Base-by-base conservation (phyloP, 2,797 vertebrate species). In the Lophius americanus region DNA sequence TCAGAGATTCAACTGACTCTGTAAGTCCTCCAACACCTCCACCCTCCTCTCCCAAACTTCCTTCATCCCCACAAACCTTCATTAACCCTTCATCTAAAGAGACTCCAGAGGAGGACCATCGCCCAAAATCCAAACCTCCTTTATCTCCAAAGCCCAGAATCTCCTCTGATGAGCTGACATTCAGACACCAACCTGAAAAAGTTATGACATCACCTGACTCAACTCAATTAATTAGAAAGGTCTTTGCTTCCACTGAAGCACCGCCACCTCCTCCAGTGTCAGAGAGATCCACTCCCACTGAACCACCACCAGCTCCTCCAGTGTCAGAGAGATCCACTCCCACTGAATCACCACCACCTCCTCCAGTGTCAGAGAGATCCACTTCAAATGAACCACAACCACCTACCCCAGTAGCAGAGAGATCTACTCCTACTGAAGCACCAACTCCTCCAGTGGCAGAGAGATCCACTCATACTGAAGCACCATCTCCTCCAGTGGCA, bases 141-240 rank as follows among this genome's bases (percentile, higher is more conserved):
- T 33, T 84, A 4, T 47, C 74, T 77, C 73, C 78, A 14, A 89
- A 88, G 64, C 85, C 88, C 41, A 73, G 37, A 3, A 8, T 68
- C 41, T 51, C 43, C 60, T 51, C 70, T 1, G 37, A 14, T 39
- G 42, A 38, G 38, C 38, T 4, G 10, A 46, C 2, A 5, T 3
- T 59, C 3, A 39, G 41, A 23, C 52, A 7, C 23, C 63, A 51
- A n/a, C 13, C 37, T 0, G 60, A 41, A 57, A 44, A 60, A 3
- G n/a, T 47, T 4, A 0, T 11, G 0, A 2, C 50, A 12, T 59
- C 75, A 9, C 50, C 75, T 12, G 55, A 60, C 55, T 73, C 71
- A 0, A 63, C 59, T 64, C 59, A 51, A n/a, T 54, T 7, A 41
- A 49, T 75, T 67, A 65, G 69, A 70, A n/a, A 0, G 10, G 35